phyloP scores from a whole-genome alignment of 2,888 invertebrate species.

The Acanthacorydalis orientalis region DNA sequence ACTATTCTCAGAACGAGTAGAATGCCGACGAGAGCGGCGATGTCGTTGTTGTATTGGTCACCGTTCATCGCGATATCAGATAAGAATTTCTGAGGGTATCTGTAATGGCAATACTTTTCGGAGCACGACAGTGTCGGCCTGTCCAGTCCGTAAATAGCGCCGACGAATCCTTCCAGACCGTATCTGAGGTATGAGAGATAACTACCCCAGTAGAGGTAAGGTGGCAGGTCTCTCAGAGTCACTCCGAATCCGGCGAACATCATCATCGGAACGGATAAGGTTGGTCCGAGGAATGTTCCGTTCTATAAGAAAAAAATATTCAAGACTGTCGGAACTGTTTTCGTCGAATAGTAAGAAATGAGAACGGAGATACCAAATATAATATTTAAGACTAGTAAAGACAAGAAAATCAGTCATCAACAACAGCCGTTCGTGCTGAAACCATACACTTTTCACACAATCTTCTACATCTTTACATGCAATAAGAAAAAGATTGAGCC shows the following conservation, averaged over 20 bases:
- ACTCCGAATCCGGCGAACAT: constrained; percentile 96
- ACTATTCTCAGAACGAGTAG: constrained; percentile 45
- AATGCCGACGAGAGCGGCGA: constrained; percentile 51
- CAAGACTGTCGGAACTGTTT: constrained; percentile 53
- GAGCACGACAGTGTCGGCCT: constrained; percentile 61
- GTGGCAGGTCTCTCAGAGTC: constrained; percentile 68
- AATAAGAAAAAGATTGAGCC: constrained; percentile 6
- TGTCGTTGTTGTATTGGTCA: constrained; percentile 71
- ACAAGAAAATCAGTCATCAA: too few relatives aligned
- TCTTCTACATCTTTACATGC: too few relatives aligned
- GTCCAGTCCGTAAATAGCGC: constrained; percentile 68
- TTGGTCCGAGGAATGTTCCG: constrained; percentile 87
- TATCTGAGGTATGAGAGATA: constrained; percentile 83
- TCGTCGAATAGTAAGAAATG: too few relatives aligned
- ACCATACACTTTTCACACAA: too few relatives aligned
- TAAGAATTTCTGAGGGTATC: constrained; percentile 64
- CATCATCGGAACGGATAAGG: constrained; percentile 84
- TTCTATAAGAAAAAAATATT: constrained; percentile 40
- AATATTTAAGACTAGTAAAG: too few relatives aligned
- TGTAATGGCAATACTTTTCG: constrained; percentile 66
- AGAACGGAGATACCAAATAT: too few relatives aligned
- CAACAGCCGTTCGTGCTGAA: too few relatives aligned
- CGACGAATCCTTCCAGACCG: constrained; percentile 73
- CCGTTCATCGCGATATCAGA: constrained; percentile 63
- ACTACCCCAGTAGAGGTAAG: constrained; percentile 78